Base-by-base conservation (phyloP, 2,888 invertebrate species). In the Autographa pulchrina region DNA sequence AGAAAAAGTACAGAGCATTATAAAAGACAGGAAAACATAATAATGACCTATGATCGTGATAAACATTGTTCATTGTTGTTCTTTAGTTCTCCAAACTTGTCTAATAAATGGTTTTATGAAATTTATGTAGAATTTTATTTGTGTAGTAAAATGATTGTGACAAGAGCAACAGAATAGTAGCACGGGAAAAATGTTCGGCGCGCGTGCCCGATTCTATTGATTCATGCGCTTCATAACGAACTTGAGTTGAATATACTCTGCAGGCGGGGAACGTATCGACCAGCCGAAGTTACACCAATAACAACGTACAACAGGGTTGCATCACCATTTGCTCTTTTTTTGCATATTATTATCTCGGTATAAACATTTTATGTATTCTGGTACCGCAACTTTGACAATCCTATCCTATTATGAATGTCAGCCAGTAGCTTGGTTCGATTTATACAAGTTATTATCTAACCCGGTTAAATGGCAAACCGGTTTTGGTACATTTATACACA, bases 151-250 rank as follows among this genome's bases (percentile, higher is more conserved):
- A 68, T 65, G 56, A 70, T 70, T 59, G 20, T 62, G 41, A 43
- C 18, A 43, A 9, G 63, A 58, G 38, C 41, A 72, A 68, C 5
- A 14, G 43, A 43, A 48, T 48, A n/a, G 16, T 56, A 56, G 13
- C 48, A 70, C 18, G 16, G 18, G 38, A 66, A 70, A 77, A 78
- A 67, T 31, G 20, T 31, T 31, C 7, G 25, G 20, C 18, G 60
- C 66, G 59, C 64, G 48, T 64, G 38, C 62, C 31, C 60, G 14
- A 58, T 71, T 81, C 31, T 70, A 70, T 80, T 64, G 75, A 78
- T 75, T 65, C 56, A 70, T 60, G 20, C 43, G 25, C 60, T 20
- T 54, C 61, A 31, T 60, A 68, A 43, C 52, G n/a, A 66, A 69
- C 25, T 67, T 66, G 32, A 62, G 20, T 35, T 7, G 56, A 63